Evolutionary conservation across 2,888 invertebrate genomes (phyloP).

Genomic region (Mellilla xanthometata): DNA sequence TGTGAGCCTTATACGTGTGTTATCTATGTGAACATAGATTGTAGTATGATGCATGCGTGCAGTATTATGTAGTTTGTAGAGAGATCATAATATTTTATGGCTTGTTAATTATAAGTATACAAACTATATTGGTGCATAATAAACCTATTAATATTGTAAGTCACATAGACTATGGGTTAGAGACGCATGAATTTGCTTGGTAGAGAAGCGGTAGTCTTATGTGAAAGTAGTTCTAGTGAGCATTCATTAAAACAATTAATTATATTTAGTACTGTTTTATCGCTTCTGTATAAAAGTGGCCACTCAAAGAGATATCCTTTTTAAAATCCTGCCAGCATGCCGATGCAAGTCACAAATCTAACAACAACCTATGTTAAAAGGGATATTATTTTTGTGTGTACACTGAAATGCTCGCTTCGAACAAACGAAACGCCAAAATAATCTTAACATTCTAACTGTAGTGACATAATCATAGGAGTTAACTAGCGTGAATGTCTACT

Average conservation of each 20-base stretch:
- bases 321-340: not conserved
- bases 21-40: slow-evolving; percentile 69
- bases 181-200: slow-evolving; percentile 29
- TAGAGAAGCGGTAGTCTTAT: slow-evolving; percentile 7
- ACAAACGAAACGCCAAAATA: not conserved
- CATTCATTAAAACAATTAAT: not conserved
- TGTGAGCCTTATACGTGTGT: slow-evolving; percentile 42
- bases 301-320: too few species aligned
- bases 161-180: slow-evolving; percentile 19
- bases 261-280: too few species aligned
- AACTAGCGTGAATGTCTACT: slow-evolving; percentile 11
- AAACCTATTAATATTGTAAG: slow-evolving; percentile 9
- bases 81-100: slow-evolving; percentile 41
- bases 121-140: slow-evolving; percentile 28
- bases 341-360: not conserved
- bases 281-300: too few species aligned
- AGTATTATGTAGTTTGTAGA: slow-evolving; percentile 66
- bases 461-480: slow-evolving; percentile 8
- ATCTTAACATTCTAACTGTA: slow-evolving; percentile 3
- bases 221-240: slow-evolving; percentile 12
- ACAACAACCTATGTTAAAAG: not conserved
- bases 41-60: slow-evolving; percentile 63
- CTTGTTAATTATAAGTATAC: slow-evolving; percentile 37
- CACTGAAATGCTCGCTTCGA: slow-evolving; percentile 4
- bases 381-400: not conserved